These are phyloP conservation scores for Pseudorhiza aurosa DNA, from an alignment of 30 jellyfish, hydroid and myxozoan genomes.

Conservation along the genomic window DNA sequence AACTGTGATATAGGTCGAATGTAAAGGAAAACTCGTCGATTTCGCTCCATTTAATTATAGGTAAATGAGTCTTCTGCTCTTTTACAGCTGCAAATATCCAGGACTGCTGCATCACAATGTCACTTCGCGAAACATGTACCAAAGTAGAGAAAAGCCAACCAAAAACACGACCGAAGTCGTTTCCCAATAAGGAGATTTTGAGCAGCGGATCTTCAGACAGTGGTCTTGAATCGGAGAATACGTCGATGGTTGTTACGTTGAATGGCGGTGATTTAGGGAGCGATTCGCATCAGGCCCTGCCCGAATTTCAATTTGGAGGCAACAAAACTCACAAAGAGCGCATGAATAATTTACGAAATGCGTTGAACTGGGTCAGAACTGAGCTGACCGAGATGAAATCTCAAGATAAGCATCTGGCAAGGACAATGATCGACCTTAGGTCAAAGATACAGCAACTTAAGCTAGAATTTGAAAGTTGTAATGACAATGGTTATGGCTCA, in stretches of 20 bases:
- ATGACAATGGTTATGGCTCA: slow-evolving; percentile 74
- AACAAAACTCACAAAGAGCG: slow-evolving; percentile 58
- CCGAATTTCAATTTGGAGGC: slow-evolving; percentile 54
- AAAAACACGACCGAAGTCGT: slow-evolving; percentile 50
- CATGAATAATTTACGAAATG: slow-evolving; percentile 55
- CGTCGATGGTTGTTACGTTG: neutral
- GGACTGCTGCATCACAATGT: neutral
- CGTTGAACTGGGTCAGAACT: slow-evolving; percentile 70
- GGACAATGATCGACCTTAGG: slow-evolving; percentile 79
- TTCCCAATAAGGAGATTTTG: slow-evolving; percentile 47
- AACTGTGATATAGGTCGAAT: no score
- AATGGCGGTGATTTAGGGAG: neutral
- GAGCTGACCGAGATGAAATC: slow-evolving; percentile 73
- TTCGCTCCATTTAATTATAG: no score
- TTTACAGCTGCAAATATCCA: neutral
- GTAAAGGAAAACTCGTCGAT: no score
- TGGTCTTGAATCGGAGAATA: slow-evolving; percentile 56
- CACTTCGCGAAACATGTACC: neutral
- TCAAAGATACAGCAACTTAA: slow-evolving; percentile 63
- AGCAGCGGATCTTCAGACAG: slow-evolving; percentile 79
- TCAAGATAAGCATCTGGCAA: slow-evolving; percentile 77
- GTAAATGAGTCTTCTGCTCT: no score
- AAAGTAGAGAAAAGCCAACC: slow-evolving; percentile 4
- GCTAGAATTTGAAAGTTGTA: slow-evolving; percentile 41
- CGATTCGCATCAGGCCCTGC: neutral